These are phyloP conservation scores for Rousettus leschenaultii DNA, from an alignment of 2,113 vertebrate genomes.

Conservation along the genomic window DNA sequence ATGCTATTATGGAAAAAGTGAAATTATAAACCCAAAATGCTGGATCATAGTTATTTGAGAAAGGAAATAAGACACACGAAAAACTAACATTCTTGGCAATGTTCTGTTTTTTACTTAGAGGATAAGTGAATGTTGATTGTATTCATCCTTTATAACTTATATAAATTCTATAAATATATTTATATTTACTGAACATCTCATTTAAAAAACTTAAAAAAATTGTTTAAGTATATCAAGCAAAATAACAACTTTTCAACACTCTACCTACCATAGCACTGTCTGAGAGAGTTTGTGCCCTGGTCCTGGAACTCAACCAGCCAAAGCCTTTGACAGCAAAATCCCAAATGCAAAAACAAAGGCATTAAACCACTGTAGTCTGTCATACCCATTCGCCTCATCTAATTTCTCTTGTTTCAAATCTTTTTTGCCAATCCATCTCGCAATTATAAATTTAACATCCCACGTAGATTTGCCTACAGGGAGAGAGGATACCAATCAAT, in stretches of 20 bases:
- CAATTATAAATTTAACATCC: slow-evolving; percentile 47
- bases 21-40: not conserved
- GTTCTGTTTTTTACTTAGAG: not conserved
- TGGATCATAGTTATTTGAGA: not conserved
- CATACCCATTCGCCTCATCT: not conserved
- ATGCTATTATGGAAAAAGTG: not conserved
- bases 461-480: slow-evolving; percentile 4
- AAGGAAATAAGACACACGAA: not conserved
- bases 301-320: not conserved
- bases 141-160: not conserved
- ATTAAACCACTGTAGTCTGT: not conserved
- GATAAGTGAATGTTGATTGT: not conserved
- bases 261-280: accelerated
- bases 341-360: not conserved
- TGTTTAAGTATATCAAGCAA: not conserved
- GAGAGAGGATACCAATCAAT: not conserved
- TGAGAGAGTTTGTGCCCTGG: not conserved
- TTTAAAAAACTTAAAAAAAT: not conserved
- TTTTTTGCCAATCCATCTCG: not conserved
- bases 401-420: slow-evolving; percentile 22
- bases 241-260: not conserved
- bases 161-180: not conserved
- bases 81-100: not conserved
- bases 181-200: not conserved
- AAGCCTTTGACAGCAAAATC: not conserved